Conservation (phyloP, 2,797 vertebrate species). For the Spinus olivaceus region DNA sequence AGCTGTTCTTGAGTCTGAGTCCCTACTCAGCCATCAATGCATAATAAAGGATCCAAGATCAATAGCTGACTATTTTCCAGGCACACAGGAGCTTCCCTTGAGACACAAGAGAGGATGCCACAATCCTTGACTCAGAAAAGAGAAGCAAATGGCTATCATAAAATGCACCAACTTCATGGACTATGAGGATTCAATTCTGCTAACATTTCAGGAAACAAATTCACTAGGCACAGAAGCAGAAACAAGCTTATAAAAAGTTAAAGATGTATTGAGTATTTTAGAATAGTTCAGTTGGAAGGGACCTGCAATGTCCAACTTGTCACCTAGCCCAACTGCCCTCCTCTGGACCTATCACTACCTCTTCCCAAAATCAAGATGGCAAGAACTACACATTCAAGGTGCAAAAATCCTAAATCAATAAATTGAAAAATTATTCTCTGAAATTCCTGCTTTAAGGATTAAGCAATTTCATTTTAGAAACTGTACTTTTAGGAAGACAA, state of each 20-base stretch:
- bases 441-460: background rate
- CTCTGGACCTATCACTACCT: background rate
- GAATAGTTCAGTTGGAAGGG: background rate
- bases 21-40: background rate
- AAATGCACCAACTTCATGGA: background rate
- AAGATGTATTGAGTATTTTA: background rate
- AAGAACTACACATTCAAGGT: background rate
- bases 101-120: background rate
- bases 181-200: background rate
- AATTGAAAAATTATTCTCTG: background rate
- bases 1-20: background rate
- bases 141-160: background rate
- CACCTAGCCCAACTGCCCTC: background rate
- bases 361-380: background rate
- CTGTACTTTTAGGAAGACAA: background rate
- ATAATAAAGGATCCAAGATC: background rate
- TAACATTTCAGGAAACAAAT: background rate
- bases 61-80: background rate
- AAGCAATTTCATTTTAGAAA: background rate
- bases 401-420: background rate
- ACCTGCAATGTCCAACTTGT: background rate
- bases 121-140: background rate
- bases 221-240: background rate
- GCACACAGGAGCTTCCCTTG: background rate
- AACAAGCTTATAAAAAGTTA: background rate